Evolutionary conservation across 2,888 invertebrate species (phyloP).

Genomic region (Drepana falcataria): DNA sequence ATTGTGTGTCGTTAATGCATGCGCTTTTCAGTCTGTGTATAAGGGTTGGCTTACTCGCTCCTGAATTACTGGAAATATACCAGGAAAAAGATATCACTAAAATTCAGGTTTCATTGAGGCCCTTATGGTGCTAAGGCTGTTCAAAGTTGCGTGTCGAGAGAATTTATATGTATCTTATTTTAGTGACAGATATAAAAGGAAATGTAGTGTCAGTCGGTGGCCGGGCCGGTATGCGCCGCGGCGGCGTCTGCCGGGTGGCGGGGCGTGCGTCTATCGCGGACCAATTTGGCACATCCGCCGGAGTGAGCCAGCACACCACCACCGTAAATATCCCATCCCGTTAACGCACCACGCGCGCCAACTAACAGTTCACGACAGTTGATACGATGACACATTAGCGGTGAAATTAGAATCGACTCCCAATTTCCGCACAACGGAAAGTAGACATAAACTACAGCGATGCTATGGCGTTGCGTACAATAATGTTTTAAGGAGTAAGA

Average conservation of each 20-base stretch:
- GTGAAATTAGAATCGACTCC: constrained; percentile 29
- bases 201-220: constrained; percentile 53
- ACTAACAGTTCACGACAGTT: constrained; percentile 18
- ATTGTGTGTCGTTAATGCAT: too few relatives aligned
- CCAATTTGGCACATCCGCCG: constrained; percentile 77
- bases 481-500: too few relatives aligned
- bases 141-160: constrained; percentile 30
- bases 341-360: constrained; percentile 40
- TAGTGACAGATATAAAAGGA: constrained; percentile 43
- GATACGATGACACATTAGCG: constrained; percentile 26
- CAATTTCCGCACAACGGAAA: constrained; percentile 13
- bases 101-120: too few relatives aligned
- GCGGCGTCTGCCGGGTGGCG: constrained; percentile 71
- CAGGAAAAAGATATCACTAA: too few relatives aligned
- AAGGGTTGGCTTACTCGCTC: too few relatives aligned
- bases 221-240: constrained; percentile 68
- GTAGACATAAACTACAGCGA: too few relatives aligned
- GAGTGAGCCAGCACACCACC: constrained; percentile 53
- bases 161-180: constrained; percentile 39
- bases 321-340: constrained; percentile 66
- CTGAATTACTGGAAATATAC: too few relatives aligned
- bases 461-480: too few relatives aligned
- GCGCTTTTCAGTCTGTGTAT: too few relatives aligned
- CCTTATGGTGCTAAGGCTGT: constrained; percentile 29
- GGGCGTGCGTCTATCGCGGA: constrained; percentile 58